Evolutionary conservation across 2,888 invertebrate genomes (phyloP).

Genomic region (Zaprionus lineosus): DNA sequence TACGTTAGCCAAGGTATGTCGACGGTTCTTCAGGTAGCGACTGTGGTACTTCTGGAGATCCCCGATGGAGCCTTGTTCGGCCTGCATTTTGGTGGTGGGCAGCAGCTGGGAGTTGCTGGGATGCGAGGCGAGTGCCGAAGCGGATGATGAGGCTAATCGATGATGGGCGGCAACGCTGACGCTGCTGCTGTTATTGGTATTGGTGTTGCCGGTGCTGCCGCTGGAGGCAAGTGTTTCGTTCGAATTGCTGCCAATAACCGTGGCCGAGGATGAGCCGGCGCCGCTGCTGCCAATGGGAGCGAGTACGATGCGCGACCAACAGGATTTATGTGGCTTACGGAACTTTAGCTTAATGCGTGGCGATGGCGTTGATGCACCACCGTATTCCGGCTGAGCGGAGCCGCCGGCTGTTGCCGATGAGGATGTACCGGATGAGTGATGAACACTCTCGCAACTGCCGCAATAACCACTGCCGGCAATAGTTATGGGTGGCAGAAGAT

Average conservation of each 20-base stretch:
- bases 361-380: constrained; percentile 80
- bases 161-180: constrained; percentile 71
- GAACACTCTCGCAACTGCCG: constrained; percentile 80
- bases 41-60: constrained; percentile 95
- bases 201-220: constrained; percentile 74
- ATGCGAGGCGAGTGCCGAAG: constrained; percentile 75
- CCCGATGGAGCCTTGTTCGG: constrained; percentile 95
- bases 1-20: constrained; percentile 95
- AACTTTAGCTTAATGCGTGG: constrained; percentile 82
- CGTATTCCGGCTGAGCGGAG: constrained; percentile 32
- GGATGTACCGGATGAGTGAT: constrained; percentile 70
- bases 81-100: constrained; percentile 90
- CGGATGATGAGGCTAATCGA: constrained; percentile 75
- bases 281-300: constrained; percentile 70
- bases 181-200: constrained; percentile 74
- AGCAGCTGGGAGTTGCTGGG: constrained; percentile 82
- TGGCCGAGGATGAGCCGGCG: constrained; percentile 57
- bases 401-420: constrained; percentile 55
- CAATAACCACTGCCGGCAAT: constrained; percentile 59
- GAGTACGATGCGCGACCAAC: constrained; percentile 81
- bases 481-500: constrained; percentile 46
- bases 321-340: constrained; percentile 81
- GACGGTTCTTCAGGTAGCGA: constrained; percentile 91
- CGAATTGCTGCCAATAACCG: constrained; percentile 77
- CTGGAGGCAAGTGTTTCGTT: constrained; percentile 80